Evolutionary conservation across 1,140 invertebrate species (phyloP).

Genomic region (Cherax destructor): DNA sequence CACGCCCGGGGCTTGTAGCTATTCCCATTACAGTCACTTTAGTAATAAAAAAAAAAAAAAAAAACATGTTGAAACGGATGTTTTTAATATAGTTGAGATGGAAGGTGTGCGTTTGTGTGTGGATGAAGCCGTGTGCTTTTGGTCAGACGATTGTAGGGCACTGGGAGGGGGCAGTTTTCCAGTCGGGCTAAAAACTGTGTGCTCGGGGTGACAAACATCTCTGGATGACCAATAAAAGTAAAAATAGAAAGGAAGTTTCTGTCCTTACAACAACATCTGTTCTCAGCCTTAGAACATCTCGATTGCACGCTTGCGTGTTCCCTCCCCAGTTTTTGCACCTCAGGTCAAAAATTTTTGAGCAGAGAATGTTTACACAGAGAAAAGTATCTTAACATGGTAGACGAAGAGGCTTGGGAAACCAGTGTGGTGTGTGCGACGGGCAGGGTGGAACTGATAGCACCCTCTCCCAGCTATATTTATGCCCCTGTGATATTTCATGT

Average conservation of each 20-base stretch:
- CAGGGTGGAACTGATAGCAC: constrained; percentile 3
- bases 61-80: no score
- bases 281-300: background rate
- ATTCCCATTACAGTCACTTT: no score
- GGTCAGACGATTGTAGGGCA: background rate
- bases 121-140: background rate
- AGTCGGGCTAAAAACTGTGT: background rate
- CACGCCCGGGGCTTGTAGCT: no score
- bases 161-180: background rate
- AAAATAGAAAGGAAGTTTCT: background rate
- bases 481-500: background rate
- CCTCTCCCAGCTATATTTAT: background rate
- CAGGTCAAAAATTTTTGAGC: background rate
- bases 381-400: background rate
- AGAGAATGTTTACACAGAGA: background rate
- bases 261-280: background rate
- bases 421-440: constrained; percentile 40
- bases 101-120: background rate
- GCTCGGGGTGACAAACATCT: background rate
- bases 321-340: background rate
- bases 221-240: background rate
- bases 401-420: background rate
- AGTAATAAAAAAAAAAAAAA: no score
- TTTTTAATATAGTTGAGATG: background rate
- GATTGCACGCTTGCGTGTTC: background rate